Evolutionary conservation across 2,888 invertebrate species (phyloP).

Genomic region (Ceramica pisi): DNA sequence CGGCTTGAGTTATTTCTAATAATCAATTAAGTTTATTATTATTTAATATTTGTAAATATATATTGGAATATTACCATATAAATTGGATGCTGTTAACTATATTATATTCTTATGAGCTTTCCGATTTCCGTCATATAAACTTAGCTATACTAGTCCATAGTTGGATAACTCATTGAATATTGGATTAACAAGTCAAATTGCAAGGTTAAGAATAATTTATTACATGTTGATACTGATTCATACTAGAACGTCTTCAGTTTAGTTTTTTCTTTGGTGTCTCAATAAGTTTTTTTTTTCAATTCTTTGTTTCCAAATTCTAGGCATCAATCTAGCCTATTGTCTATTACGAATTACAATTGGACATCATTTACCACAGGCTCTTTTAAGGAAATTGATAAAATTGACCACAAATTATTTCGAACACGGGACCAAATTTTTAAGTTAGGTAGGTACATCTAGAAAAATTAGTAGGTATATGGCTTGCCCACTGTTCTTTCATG

Average conservation of each 20-base stretch:
- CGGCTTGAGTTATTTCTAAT: slow-evolving; percentile 5
- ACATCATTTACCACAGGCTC: neutral
- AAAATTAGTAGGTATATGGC: no score
- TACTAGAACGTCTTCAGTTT: neutral
- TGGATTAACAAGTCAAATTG: slow-evolving; percentile 54
- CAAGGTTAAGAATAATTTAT: slow-evolving; percentile 44
- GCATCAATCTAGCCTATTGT: no score
- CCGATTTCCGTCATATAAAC: slow-evolving; percentile 20
- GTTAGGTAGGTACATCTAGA: neutral
- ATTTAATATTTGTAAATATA: slow-evolving; percentile 18
- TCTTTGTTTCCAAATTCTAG: slow-evolving; percentile 31
- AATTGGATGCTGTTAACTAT: slow-evolving; percentile 19
- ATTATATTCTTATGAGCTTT: neutral
- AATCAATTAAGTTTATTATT: slow-evolving; percentile 32
- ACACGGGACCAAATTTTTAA: neutral
- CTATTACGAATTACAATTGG: slow-evolving; percentile 10
- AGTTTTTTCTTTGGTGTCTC: neutral
- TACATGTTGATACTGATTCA: neutral
- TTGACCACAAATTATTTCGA: neutral
- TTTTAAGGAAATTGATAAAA: neutral
- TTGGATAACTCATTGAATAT: slow-evolving; percentile 36
- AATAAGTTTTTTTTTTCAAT: neutral
- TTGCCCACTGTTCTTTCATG: neutral
- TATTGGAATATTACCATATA: slow-evolving; percentile 18
- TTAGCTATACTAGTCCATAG: slow-evolving; percentile 2